Percentiles rank a stretch among this genome's conserved stretches.
phyloP scores from a whole-genome alignment of 2,113 vertebrate genomes.

The Pseudopipra pipra region DNA sequence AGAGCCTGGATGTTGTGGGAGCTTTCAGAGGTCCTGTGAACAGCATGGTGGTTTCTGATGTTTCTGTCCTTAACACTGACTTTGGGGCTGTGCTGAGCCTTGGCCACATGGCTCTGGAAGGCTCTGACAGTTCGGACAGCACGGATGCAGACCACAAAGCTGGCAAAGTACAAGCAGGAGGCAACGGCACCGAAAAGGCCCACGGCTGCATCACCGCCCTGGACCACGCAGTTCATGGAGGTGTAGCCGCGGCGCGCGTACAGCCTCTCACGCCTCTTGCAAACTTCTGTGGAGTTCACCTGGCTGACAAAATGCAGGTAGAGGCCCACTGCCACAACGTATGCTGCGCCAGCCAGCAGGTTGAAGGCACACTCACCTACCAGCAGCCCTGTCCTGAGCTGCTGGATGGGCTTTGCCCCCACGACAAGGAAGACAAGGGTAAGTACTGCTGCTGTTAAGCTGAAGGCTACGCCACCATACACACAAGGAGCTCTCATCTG shows the following conservation, averaged over 20 bases:
- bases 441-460: slow-evolving; percentile 65
- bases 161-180: slow-evolving; percentile 71
- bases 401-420: slow-evolving; percentile 78
- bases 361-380: slow-evolving; percentile 75
- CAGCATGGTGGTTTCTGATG: rapidly evolving
- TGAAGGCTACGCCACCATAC: slow-evolving; percentile 82
- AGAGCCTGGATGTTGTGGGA: not conserved
- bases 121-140: slow-evolving; percentile 54
- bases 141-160: slow-evolving; percentile 66
- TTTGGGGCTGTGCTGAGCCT: not conserved
- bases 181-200: slow-evolving; percentile 77
- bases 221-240: slow-evolving; percentile 84
- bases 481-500: slow-evolving; percentile 87
- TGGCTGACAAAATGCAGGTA: slow-evolving; percentile 83
- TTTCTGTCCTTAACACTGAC: not conserved
- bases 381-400: slow-evolving; percentile 72
- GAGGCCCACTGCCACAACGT: slow-evolving; percentile 80
- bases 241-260: slow-evolving; percentile 82
- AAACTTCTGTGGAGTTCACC: slow-evolving; percentile 83
- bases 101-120: not conserved
- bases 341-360: slow-evolving; percentile 66
- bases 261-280: slow-evolving; percentile 74
- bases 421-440: slow-evolving; percentile 83
- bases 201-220: slow-evolving; percentile 80
- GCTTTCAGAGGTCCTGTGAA: not conserved